A percentile compares a stretch with the other conserved stretches of the same genome.
These are phyloP conservation scores for Chlorocebus sabaeus DNA, from an alignment of 2,113 vertebrate species.

Conservation along the genomic window DNA sequence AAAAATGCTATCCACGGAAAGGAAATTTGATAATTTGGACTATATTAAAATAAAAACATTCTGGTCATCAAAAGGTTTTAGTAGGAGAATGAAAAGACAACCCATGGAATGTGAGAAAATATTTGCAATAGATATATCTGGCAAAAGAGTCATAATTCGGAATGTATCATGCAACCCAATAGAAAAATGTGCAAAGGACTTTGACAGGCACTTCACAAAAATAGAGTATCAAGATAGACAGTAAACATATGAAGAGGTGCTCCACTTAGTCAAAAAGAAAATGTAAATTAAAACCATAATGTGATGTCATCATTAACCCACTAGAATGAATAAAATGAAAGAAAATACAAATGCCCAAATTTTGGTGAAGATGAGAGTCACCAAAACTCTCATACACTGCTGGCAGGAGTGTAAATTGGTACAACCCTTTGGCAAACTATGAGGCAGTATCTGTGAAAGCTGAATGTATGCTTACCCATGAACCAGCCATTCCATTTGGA, in stretches of 20 bases:
- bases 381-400: neutral
- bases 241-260: neutral
- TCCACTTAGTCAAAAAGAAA: neutral
- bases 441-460: neutral
- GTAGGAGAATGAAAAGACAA: neutral
- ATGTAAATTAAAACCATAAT: neutral
- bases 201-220: constrained; percentile 6
- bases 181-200: constrained; percentile 10
- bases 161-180: neutral
- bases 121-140: neutral
- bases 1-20: neutral
- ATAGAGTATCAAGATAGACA: neutral
- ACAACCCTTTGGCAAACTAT: neutral
- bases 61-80: neutral
- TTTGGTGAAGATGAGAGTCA: neutral
- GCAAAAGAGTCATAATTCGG: constrained; percentile 6
- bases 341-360: neutral
- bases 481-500: constrained; percentile 2
- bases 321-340: neutral
- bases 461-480: neutral
- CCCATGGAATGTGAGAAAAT: neutral
- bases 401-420: neutral
- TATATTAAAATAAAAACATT: neutral
- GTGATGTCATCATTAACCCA: neutral
- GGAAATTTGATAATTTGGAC: neutral